phyloP scores from a whole-genome alignment of 2,797 vertebrate genomes.

The Chiroxiphia lanceolata region DNA sequence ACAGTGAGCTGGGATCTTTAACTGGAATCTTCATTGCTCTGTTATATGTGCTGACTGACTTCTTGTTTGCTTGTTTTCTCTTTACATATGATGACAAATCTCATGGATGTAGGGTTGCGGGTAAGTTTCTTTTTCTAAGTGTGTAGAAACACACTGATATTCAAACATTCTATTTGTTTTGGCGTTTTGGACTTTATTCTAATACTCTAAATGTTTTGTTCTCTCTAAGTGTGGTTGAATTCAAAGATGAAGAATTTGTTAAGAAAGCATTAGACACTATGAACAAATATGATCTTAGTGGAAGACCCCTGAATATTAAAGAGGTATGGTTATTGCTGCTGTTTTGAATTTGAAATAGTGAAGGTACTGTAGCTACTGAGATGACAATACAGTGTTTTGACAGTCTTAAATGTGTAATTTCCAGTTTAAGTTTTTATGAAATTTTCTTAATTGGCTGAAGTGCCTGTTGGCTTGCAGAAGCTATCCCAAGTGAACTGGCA shows the following conservation, averaged over 20 bases:
- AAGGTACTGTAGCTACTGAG: neutral
- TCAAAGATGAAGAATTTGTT: conserved; percentile 98
- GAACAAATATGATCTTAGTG: conserved; percentile 96
- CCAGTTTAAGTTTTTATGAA: neutral
- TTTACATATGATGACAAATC: conserved; percentile 72
- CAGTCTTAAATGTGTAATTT: neutral
- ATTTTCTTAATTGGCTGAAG: neutral
- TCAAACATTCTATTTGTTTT: neutral
- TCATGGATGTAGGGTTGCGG: conserved; percentile 80
- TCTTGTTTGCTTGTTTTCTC: conserved; percentile 42
- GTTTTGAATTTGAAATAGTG: neutral
- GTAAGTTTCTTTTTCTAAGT: conserved; percentile 73
- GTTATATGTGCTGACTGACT: conserved; percentile 62
- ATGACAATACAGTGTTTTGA: neutral
- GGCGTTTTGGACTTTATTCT: conserved; percentile 25
- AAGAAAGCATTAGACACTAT: conserved; percentile 94
- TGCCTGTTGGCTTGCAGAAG: neutral
- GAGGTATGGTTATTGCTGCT: conserved; percentile 81
- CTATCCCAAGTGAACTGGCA: neutral
- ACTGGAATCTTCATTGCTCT: conserved; percentile 23
- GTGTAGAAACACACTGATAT: neutral
- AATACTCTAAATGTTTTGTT: conserved; percentile 56
- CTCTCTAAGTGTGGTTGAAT: conserved; percentile 92
- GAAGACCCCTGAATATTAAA: conserved; percentile 96
- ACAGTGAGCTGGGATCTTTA: conserved; percentile 69